Percentiles rank a stretch among this genome's conserved stretches.
These are phyloP conservation scores for Tipula vernalis DNA, from an alignment of 2,888 invertebrate species.

Conservation along the genomic window DNA sequence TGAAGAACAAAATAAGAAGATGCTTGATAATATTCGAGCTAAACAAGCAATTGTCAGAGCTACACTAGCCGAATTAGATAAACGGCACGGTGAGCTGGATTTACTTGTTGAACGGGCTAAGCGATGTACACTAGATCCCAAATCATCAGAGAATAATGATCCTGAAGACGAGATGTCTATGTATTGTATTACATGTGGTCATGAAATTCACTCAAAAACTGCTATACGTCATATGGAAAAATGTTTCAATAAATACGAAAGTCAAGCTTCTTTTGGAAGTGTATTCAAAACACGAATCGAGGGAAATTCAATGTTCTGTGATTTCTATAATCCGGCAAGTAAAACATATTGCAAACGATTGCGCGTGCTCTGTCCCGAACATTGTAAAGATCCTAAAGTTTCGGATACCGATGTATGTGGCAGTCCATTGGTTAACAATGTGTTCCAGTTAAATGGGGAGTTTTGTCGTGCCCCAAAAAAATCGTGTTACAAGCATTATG, in stretches of 20 bases:
- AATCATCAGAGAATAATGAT: conserved; percentile 46
- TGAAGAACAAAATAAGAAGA: conserved; percentile 64
- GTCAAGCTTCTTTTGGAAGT: conserved; percentile 92
- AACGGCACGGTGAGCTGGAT: conserved; percentile 65
- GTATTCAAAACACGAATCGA: conserved; percentile 89
- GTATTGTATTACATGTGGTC: conserved; percentile 95
- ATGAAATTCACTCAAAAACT: conserved; percentile 82
- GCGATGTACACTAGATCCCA: conserved; percentile 52
- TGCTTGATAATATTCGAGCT: conserved; percentile 59
- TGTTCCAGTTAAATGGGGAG: conserved; percentile 73
- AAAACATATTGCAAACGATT: conserved; percentile 92
- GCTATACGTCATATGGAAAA: conserved; percentile 97
- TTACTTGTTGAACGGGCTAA: conserved; percentile 66
- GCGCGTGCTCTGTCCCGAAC: conserved; percentile 92
- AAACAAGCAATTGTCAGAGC: conserved; percentile 68
- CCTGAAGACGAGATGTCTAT: conserved; percentile 57
- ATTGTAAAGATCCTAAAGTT: conserved; percentile 89
- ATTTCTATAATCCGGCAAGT: conserved; percentile 79
- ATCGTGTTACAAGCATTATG: conserved; percentile 79
- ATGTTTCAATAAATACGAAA: conserved; percentile 95
- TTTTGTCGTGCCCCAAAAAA: conserved; percentile 84
- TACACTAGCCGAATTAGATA: conserved; percentile 67
- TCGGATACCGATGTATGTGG: conserved; percentile 83
- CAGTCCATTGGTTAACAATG: conserved; percentile 74
- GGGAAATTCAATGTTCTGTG: conserved; percentile 95